A percentile compares a stretch with the other conserved stretches of the same genome.
phyloP scores from a whole-genome alignment of 2,888 invertebrate species.

The Labia minor region DNA sequence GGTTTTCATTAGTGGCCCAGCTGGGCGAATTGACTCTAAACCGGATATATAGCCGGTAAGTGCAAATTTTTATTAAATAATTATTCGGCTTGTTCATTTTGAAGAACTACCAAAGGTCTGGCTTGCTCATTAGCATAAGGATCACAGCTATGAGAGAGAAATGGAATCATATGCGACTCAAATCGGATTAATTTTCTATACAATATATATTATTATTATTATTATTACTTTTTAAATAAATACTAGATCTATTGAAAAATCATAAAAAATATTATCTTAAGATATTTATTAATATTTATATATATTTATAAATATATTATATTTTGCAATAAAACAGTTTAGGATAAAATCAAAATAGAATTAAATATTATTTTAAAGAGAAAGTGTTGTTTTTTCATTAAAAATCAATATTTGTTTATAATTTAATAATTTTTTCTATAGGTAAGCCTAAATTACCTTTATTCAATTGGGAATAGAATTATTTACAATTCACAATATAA shows the following conservation, averaged over 20 bases:
- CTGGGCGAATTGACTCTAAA: neutral
- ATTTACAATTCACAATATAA: no score
- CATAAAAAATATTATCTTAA: neutral
- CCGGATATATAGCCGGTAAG: neutral
- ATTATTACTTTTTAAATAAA: neutral
- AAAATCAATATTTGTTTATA: no score
- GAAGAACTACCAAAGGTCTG: neutral
- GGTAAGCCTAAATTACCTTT: no score
- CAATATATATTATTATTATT: neutral
- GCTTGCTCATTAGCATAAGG: slow-evolving; percentile 13
- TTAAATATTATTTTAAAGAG: no score
- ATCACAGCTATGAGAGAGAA: slow-evolving; percentile 6
- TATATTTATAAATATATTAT: neutral
- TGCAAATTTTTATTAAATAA: neutral
- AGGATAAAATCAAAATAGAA: neutral
- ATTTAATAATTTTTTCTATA: no score
- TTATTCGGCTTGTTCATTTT: neutral
- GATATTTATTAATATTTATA: neutral
- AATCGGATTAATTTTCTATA: neutral
- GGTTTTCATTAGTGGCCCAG: neutral
- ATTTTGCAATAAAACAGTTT: slow-evolving; percentile 5
- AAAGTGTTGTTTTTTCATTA: no score
- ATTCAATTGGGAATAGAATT: no score
- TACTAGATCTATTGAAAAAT: slow-evolving; percentile 13
- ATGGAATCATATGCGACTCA: neutral